A percentile compares a stretch with the other conserved stretches of the same genome.
These are phyloP conservation scores for Aethes cnicana DNA, from an alignment of 2,888 invertebrate genomes.

Conservation along the genomic window DNA sequence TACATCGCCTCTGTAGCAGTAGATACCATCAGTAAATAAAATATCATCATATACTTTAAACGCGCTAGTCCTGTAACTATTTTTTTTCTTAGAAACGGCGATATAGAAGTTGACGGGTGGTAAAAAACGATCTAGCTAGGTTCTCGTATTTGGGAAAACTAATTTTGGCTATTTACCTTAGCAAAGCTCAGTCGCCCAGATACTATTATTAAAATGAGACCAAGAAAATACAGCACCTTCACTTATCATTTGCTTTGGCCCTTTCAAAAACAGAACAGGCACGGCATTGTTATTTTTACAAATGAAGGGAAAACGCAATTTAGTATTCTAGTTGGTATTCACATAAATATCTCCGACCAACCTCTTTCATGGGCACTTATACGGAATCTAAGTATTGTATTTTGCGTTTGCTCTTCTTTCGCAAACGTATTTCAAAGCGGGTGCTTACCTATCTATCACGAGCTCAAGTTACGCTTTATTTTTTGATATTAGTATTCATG, in stretches of 20 bases:
- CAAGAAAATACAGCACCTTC: conserved; percentile 5
- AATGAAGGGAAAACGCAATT: conserved; percentile 18
- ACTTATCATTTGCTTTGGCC: conserved; percentile 23
- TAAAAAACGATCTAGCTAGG: too few species aligned
- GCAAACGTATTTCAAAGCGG: conserved; percentile 18
- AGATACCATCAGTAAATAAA: too few species aligned
- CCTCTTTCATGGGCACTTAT: conserved; percentile 20
- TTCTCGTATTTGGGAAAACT: too few species aligned
- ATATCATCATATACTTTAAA: too few species aligned
- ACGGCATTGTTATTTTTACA: conserved; percentile 28
- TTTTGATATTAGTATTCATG: conserved; percentile 20
- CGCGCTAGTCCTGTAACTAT: too few species aligned
- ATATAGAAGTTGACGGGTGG: too few species aligned
- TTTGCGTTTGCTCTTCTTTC: conserved; percentile 18
- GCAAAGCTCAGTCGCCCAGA: too few species aligned
- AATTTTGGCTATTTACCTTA: too few species aligned
- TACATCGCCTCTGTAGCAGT: too few species aligned
- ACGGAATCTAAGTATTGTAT: conserved; percentile 25
- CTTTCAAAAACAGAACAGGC: conserved; percentile 15
- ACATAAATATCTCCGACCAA: conserved; percentile 28
- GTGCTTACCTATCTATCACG: conserved; percentile 13
- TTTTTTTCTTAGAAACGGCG: too few species aligned
- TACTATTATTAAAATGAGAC: not conserved
- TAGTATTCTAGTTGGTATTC: conserved; percentile 29
- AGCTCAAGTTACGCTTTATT: conserved; percentile 10